Conservation (phyloP, 2,113 vertebrate species). For the Crotalus helleri region DNA sequence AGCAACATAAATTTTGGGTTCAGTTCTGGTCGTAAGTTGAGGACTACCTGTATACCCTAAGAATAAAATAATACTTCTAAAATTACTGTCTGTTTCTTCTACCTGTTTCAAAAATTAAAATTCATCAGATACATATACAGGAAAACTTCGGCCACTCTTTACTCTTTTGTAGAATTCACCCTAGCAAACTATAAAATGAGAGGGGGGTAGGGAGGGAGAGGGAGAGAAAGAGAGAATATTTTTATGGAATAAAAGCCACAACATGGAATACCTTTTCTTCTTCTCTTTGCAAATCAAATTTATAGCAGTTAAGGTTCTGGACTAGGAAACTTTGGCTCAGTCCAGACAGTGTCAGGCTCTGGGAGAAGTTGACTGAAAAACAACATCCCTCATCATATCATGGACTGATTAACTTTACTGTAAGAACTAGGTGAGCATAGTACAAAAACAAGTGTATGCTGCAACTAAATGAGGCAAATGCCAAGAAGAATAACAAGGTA, state of each 20-base stretch:
- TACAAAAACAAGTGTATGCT: neutral
- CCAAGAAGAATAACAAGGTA: neutral
- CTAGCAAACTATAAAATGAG: conserved; percentile 21
- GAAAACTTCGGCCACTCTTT: conserved; percentile 12
- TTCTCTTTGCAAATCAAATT: neutral
- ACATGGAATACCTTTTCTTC: neutral
- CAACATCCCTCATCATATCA: neutral
- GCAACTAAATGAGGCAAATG: neutral
- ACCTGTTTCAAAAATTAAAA: conserved; percentile 20
- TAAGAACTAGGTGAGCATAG: neutral
- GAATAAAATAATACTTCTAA: neutral
- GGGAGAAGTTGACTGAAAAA: neutral
- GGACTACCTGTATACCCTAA: neutral
- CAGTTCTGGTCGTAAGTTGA: neutral
- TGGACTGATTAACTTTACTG: neutral
- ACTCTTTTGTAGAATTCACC: conserved; percentile 24
- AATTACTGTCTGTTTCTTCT: neutral
- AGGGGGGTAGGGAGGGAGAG: neutral
- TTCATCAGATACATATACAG: neutral
- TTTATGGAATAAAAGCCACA: neutral
- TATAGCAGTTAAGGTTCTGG: neutral
- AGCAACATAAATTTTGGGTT: neutral
- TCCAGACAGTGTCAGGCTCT: neutral
- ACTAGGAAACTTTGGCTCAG: neutral
- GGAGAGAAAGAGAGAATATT: conserved; percentile 2